Evolutionary conservation across 2,888 invertebrate species (phyloP), one percentile per base, ranked within the genome.

Genomic region (Drosophila infuscata): DNA sequence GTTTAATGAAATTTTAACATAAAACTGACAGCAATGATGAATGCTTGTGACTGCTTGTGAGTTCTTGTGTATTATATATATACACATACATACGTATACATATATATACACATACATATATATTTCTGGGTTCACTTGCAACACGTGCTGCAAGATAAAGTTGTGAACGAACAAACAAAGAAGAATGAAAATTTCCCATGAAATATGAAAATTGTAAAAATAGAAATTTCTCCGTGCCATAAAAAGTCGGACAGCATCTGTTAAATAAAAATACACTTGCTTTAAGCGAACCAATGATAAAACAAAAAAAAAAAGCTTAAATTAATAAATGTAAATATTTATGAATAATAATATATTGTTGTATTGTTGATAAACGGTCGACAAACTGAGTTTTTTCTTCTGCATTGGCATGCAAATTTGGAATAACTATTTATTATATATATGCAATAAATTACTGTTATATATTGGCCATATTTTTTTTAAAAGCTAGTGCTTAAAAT

Each of bases 1-100:
- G 82, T 88, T 84, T 84, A 89, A 89, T 85, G 88, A 80, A 89
- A 82, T 77, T 89, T 84, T 59, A 74, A 64, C 69, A 76, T 64
- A 72, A 79, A 74, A 58, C 68, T 70, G 83, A 81, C 89, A 83
- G 89, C 46, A 43, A 74, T 80, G 83, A 83, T 83, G 81, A 82
- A 85, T 83, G 65, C 58, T 56, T 74, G 29, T 54, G 70, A 75
- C 66, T 62, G 33, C 12, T 7, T 38, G 43, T 43, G 35, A 46
- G 15, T 2, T 46, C 20, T 63, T 62, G 49, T 32, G 41, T 29
- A 51, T 43, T 38, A 32, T 17, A 36, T 36, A 0, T 36, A 36
- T 15, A 15, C 15, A 46, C 52, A 58, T 46, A 25, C 8, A 25
- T 52, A 9, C 9, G 11, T 5, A 20, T 20, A 9, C 9, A n/a